Base-by-base conservation (phyloP, 2,113 vertebrate species). In the Zosterops borbonicus region DNA sequence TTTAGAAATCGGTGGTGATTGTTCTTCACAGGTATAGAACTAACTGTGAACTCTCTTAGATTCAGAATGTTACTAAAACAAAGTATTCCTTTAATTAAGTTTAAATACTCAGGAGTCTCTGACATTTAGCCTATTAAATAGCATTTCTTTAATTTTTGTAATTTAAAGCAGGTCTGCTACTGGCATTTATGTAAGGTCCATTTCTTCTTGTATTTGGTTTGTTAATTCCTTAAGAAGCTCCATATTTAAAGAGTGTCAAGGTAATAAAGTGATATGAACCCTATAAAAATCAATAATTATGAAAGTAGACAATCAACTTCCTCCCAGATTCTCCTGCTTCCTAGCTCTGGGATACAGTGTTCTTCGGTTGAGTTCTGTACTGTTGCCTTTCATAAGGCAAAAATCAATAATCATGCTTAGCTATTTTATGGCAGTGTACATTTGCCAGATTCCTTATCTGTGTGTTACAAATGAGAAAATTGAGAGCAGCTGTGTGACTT, bases 121-220 rank as follows among this genome's bases (percentile, higher is more conserved):
- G 87, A 87, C 81, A 85, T 87, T 87, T 80, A 94, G 62, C 18
- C 29, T 76, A 35, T 12, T 71, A 71, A 78, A 84, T 46, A 78
- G 28, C 29, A 75, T 91, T 79, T 82, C 29, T 78, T 81, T 92
- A 7, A 37, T 68, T 95, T 94, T 78, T 84, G 31, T 42, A 49
- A 73, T 85, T 89, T 87, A 77, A 85, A 91, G n/a, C 25, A 49
- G 31, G 31, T 64, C 39, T 83, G 39, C 76, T 87, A 6, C 56
- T 87, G 70, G 22, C 68, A 70, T 92, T 94, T 93, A 29, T 74
- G 49, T 62, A 58, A 73, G 50, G n/a, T 73, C 28, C 18, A 15
- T 91, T 95, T 79, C 39, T 79, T 87, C 74, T 84, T 73, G 18
- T 59, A 33, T 85, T 85, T 95, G 81, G 28, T 59, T 92, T 95